Conservation (phyloP, 2,797 vertebrate species). For the Sebastes iracundus region DNA sequence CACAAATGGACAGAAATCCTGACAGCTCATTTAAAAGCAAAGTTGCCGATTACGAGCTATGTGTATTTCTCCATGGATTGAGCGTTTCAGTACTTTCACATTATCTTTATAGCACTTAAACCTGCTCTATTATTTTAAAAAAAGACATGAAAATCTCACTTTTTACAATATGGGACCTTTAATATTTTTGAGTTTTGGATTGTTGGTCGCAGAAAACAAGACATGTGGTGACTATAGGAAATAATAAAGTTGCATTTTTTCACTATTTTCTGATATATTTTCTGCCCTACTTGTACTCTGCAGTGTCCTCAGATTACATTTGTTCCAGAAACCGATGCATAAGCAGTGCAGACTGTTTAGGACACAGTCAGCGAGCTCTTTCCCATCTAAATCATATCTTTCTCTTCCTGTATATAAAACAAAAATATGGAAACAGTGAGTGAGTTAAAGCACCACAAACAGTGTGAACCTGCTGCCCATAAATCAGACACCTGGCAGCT, state of each 20-base stretch:
- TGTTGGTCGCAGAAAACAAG: neutral
- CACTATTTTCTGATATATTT: neutral
- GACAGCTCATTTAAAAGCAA: too few species aligned
- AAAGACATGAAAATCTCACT: too few species aligned
- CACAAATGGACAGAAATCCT: too few species aligned
- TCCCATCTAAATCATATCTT: slow-evolving; percentile 36
- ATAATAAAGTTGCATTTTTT: neutral
- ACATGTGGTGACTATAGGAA: neutral
- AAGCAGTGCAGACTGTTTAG: neutral
- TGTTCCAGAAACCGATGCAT: neutral
- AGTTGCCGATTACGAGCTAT: too few species aligned
- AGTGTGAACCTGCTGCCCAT: slow-evolving; percentile 55
- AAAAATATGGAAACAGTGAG: slow-evolving; percentile 60
- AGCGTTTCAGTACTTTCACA: too few species aligned
- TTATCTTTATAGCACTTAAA: too few species aligned
- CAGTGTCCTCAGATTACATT: slow-evolving; percentile 6
- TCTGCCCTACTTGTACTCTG: neutral
- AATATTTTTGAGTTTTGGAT: neutral
- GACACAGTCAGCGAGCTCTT: neutral
- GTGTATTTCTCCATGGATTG: too few species aligned
- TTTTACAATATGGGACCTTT: too few species aligned
- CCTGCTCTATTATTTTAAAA: too few species aligned
- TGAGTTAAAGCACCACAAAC: slow-evolving; percentile 29
- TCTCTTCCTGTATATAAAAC: slow-evolving; percentile 43
- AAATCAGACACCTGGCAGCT: slow-evolving; percentile 53